Evolutionary conservation across 1,140 invertebrate genomes (phyloP).

Genomic region (Ericerus pela): DNA sequence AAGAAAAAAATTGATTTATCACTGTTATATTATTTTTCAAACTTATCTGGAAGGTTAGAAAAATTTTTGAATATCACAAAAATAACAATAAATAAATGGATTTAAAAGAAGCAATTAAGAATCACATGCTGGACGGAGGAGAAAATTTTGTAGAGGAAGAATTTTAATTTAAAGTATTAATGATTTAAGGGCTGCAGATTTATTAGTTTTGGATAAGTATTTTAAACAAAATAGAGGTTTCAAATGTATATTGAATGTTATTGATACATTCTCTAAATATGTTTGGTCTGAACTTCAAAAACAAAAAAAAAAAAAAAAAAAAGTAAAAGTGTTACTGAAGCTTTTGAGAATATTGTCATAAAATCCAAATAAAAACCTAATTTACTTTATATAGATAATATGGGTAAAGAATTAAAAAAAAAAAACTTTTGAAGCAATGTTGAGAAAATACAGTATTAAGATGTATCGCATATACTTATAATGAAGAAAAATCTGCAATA

Average conservation of each 20-base stretch:
- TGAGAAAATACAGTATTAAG: conserved; percentile 26
- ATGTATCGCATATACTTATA: conserved; percentile 29
- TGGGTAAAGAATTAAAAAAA: conserved; percentile 27
- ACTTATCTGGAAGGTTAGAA: no score
- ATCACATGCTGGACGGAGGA: conserved; percentile 19
- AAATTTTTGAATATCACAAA: no score
- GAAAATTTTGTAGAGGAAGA: conserved; percentile 18
- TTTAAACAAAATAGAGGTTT: conserved; percentile 30
- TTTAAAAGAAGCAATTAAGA: background rate
- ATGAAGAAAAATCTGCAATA: no score
- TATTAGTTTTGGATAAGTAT: conserved; percentile 27
- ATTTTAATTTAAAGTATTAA: conserved; percentile 15
- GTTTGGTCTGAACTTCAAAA: conserved; percentile 33
- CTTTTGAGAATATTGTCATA: conserved; percentile 22
- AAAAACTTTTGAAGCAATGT: conserved; percentile 24
- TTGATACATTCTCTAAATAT: conserved; percentile 35
- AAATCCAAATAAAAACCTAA: background rate
- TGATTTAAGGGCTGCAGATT: conserved; percentile 20
- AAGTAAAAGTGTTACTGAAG: conserved; percentile 24
- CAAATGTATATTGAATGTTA: conserved; percentile 34
- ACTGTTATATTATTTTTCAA: no score
- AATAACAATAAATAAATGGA: no score
- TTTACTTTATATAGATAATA: conserved; percentile 17
- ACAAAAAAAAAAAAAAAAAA: conserved; percentile 36
- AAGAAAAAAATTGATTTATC: no score